Conservation (phyloP, 2,113 vertebrate genomes). For the Trogon surrucura region DNA sequence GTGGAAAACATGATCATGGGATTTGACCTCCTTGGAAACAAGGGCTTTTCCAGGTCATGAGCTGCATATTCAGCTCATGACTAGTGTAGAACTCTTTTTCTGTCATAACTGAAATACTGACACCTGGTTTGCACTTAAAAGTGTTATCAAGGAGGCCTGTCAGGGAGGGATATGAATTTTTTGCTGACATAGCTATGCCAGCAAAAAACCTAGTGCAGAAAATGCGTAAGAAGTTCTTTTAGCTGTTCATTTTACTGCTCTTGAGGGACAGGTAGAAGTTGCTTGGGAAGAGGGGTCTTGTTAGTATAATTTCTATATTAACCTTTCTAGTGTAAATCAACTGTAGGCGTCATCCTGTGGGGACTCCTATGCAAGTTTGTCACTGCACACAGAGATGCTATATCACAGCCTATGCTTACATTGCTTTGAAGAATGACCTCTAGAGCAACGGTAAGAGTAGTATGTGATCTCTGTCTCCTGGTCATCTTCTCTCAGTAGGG, state of each 20-base stretch:
- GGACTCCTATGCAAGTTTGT: not conserved
- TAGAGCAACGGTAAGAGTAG: not conserved
- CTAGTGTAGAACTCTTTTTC: not conserved
- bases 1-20: not conserved
- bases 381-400: not conserved
- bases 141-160: constrained; percentile 23
- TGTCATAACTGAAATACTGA: constrained; percentile 12
- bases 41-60: not conserved
- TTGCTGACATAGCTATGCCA: constrained; percentile 28
- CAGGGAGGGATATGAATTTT: constrained; percentile 15
- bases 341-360: not conserved
- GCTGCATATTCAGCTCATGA: not conserved
- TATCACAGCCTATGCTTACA: not conserved
- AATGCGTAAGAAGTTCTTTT: constrained; percentile 24
- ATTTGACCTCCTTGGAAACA: constrained; percentile 20
- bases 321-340: constrained; percentile 25
- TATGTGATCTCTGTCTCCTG: not conserved
- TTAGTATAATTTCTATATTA: constrained; percentile 23
- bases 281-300: not conserved
- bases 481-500: not conserved
- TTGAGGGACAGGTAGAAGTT: not conserved
- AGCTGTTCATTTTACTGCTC: constrained; percentile 6
- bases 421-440: not conserved
- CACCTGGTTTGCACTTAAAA: constrained; percentile 54
- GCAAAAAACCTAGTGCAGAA: not conserved